Evolutionary conservation across 2,797 vertebrate genomes (phyloP).

Genomic region (Podarcis siculus): DNA sequence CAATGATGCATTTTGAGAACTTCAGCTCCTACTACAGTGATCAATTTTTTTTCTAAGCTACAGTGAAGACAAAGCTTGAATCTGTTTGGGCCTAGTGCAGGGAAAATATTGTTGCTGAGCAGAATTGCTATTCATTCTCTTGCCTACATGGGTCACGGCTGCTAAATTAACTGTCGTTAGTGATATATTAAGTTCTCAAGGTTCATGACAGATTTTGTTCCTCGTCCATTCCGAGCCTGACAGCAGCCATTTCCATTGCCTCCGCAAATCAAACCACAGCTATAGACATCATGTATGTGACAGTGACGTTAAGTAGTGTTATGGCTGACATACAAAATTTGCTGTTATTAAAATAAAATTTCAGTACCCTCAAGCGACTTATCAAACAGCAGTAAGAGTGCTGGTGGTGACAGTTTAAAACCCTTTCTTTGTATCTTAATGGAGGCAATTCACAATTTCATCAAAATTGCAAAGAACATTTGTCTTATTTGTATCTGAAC

Average conservation of each 20-base stretch:
- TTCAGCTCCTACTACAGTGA: neutral
- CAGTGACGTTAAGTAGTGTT: slow-evolving; percentile 52
- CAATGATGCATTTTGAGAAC: neutral
- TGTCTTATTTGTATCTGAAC: slow-evolving; percentile 33
- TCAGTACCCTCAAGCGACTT: slow-evolving; percentile 23
- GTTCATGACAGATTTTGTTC: slow-evolving; percentile 72
- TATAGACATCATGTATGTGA: slow-evolving; percentile 52
- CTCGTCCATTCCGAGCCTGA: slow-evolving; percentile 64
- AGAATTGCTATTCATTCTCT: slow-evolving; percentile 72
- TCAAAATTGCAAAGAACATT: slow-evolving; percentile 23
- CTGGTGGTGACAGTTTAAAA: slow-evolving; percentile 43
- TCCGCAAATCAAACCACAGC: slow-evolving; percentile 55
- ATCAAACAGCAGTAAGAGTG: neutral
- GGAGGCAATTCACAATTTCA: neutral
- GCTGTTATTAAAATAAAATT: slow-evolving; percentile 53
- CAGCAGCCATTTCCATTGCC: slow-evolving; percentile 61
- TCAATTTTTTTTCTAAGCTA: neutral
- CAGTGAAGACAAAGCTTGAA: neutral
- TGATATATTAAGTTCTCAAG: slow-evolving; percentile 79
- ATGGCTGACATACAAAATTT: slow-evolving; percentile 39
- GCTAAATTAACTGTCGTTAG: slow-evolving; percentile 79
- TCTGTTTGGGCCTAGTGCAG: slow-evolving; percentile 46
- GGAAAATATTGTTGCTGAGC: slow-evolving; percentile 42
- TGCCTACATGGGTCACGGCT: slow-evolving; percentile 68
- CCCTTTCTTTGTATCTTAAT: slow-evolving; percentile 19